phyloP scores from a whole-genome alignment of 1,140 invertebrate genomes.

The Drosophila sucinea region DNA sequence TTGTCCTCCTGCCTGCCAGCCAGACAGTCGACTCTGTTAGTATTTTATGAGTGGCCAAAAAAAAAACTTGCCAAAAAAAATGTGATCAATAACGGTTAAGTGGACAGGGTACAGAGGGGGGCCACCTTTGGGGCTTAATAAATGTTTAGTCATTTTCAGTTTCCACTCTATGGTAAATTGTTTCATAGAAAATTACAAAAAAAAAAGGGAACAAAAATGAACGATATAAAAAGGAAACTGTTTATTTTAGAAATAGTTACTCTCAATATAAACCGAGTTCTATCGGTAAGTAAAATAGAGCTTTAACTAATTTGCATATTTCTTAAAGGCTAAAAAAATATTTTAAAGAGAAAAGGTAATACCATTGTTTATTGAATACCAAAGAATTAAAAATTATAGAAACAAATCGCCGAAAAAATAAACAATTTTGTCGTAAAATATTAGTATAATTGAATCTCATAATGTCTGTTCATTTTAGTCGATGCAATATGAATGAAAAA shows the following conservation, averaged over 20 bases:
- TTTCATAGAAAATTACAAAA: not conserved
- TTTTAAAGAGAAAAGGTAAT: too few species aligned
- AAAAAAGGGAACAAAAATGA: slow-evolving; percentile 10
- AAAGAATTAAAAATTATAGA: too few species aligned
- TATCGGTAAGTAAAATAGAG: too few species aligned
- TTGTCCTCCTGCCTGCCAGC: slow-evolving; percentile 8
- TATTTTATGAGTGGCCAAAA: slow-evolving; percentile 63
- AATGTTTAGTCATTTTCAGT: slow-evolving; percentile 66
- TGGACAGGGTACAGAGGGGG: slow-evolving; percentile 18
- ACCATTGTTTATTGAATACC: too few species aligned
- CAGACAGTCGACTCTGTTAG: slow-evolving; percentile 39
- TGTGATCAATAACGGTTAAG: slow-evolving; percentile 65
- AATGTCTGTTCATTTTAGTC: too few species aligned
- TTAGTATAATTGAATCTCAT: too few species aligned
- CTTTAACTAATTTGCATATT: too few species aligned
- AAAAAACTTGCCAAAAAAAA: slow-evolving; percentile 46
- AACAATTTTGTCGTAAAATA: too few species aligned
- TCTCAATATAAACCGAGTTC: too few species aligned
- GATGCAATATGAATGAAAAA: too few species aligned
- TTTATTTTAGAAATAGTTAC: not conserved
- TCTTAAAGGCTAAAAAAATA: too few species aligned
- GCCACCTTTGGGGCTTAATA: slow-evolving; percentile 43
- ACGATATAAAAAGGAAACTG: not conserved
- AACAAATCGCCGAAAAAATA: too few species aligned
- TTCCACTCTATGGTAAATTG: slow-evolving; percentile 42